These are phyloP conservation scores for Tachysurus fulvidraco DNA, from an alignment of 2,113 vertebrate species.

Conservation along the genomic window DNA sequence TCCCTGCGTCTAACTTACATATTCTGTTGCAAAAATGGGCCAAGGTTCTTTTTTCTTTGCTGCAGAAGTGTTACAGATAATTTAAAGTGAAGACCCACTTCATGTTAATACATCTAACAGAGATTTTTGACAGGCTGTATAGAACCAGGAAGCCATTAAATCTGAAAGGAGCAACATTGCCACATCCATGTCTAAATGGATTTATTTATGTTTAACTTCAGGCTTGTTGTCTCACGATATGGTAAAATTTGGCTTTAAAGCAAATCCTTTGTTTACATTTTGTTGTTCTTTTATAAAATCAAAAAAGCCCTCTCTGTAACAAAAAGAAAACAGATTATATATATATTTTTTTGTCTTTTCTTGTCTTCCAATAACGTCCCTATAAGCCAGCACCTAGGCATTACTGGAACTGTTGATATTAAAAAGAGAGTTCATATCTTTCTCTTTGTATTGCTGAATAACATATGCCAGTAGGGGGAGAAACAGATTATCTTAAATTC, in stretches of 20 bases:
- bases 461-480: neutral
- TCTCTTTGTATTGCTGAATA: neutral
- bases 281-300: neutral
- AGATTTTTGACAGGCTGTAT: neutral
- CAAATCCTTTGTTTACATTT: neutral
- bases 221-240: neutral
- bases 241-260: neutral
- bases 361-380: neutral
- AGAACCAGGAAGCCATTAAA: neutral
- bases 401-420: neutral
- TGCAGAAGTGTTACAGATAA: neutral
- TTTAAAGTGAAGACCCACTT: neutral
- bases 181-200: neutral
- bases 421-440: neutral
- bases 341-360: neutral
- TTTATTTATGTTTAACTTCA: neutral
- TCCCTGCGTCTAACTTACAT: neutral
- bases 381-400: neutral
- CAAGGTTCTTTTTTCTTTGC: neutral
- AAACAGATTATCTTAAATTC: slow-evolving; percentile 5
- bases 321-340: neutral
- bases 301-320: neutral
- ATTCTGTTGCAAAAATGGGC: neutral
- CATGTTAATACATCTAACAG: neutral
- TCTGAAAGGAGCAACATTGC: neutral